Evolutionary conservation across 2,113 vertebrate species (phyloP).

Genomic region (Merops nubicus): DNA sequence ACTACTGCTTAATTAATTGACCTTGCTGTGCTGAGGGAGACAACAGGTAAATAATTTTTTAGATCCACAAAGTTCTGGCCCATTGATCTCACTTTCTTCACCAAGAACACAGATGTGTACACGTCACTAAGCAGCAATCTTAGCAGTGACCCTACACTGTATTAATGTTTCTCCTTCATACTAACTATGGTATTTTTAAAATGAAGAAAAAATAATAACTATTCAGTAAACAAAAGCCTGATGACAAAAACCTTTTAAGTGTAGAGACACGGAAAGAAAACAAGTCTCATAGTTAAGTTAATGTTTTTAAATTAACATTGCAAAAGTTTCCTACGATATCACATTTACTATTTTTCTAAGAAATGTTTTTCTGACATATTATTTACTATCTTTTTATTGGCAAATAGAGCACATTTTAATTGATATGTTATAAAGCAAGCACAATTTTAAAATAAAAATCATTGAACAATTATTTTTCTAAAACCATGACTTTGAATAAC

Average conservation of each 20-base stretch:
- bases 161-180: background rate
- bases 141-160: background rate
- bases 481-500: background rate
- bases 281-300: background rate
- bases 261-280: background rate
- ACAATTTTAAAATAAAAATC: constrained; percentile 41
- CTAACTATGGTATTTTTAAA: background rate
- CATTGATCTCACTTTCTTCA: background rate
- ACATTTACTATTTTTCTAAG: background rate
- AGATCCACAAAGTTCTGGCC: background rate
- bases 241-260: background rate
- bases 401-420: constrained; percentile 58
- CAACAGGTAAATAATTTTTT: background rate
- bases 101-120: background rate
- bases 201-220: background rate
- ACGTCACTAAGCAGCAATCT: background rate
- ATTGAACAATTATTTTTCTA: constrained; percentile 45
- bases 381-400: constrained; percentile 38
- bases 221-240: background rate
- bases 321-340: constrained; percentile 1
- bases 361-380: background rate
- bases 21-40: background rate
- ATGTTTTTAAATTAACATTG: background rate
- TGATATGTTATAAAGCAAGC: constrained; percentile 43
- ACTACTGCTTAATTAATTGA: background rate